Conservation (phyloP, 2,113 vertebrate genomes). For the Mormoops blainvillei region DNA sequence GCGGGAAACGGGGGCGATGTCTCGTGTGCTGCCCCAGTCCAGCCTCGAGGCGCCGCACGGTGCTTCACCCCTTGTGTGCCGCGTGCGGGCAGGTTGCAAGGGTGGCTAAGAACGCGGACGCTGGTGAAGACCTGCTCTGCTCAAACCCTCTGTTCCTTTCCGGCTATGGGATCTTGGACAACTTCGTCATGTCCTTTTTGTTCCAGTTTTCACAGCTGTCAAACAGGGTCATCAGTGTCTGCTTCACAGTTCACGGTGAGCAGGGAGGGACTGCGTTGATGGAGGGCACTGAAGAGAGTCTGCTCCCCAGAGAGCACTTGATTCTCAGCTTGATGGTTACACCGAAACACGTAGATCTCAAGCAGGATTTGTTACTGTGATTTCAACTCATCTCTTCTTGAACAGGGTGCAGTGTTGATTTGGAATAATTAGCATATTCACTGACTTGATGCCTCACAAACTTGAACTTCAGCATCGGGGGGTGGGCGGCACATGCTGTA, state of each 20-base stretch:
- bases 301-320: not conserved
- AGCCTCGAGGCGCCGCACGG: no score
- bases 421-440: not conserved
- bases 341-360: not conserved
- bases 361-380: not conserved
- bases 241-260: not conserved
- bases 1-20: no score
- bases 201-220: not conserved
- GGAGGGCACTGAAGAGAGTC: not conserved
- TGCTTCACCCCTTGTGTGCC: no score
- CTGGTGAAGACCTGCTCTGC: no score
- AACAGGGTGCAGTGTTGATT: not conserved
- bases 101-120: no score
- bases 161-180: no score
- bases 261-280: not conserved
- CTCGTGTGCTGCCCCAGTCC: no score
- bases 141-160: no score
- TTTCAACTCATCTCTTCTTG: not conserved
- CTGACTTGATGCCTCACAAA: not conserved
- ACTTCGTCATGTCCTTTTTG: not conserved
- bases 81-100: no score
- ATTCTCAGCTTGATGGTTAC: not conserved
- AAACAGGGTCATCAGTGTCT: not conserved
- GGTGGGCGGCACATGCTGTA: not conserved
- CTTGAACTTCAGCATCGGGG: not conserved